Base-by-base conservation (phyloP, 2,113 vertebrate species). In the Myrmecophaga tridactyla region DNA sequence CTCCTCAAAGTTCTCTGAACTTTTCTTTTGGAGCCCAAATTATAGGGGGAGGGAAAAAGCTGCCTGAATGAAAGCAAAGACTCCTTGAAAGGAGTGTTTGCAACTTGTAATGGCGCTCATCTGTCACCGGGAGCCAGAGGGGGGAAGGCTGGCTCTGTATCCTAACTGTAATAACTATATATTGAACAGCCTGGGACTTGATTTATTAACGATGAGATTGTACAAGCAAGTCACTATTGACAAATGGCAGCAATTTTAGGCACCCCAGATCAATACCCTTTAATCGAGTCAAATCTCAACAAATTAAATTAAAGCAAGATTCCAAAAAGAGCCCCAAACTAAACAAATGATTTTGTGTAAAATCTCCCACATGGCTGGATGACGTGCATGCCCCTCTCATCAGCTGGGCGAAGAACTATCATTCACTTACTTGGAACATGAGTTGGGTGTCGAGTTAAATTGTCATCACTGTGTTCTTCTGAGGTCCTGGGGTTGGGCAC, bases 231-330 rank as follows among this genome's bases (percentile, higher is more conserved):
- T 1, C 2, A 56, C 91, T 96, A 96, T 96, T 98, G 98, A 98
- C 94, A 95, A 98, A 98, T 97, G 95, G 96, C 63, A 94, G 94
- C 91, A 97, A 97, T 98, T 98, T 98, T 94, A 96, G 85, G 41
- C 41, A 78, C 86, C 78, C 76, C 63, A 86, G 97, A 96, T 98
- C 98, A 80, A 98, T 98, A 97, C 51, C 92, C 97, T 97, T 97
- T 98, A 98, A 98, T 98, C 95, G 97, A 98, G 98, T 97, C 97
- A 95, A 95, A 98, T 97, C 73, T 62, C 80, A 92, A 84, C 95
- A 95, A 97, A 98, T 98, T 97, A 96, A 97, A 98, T 98, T 98
- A 98, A 98, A 95, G 95, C 51, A 87, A 94, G 90, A 4, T 72
- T 95, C 94, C 75, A 81, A 86, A n/a, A 97, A 95, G 73, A 76